phyloP scores from a whole-genome alignment of 2,888 invertebrate species.

The Physocephala rufipes region DNA sequence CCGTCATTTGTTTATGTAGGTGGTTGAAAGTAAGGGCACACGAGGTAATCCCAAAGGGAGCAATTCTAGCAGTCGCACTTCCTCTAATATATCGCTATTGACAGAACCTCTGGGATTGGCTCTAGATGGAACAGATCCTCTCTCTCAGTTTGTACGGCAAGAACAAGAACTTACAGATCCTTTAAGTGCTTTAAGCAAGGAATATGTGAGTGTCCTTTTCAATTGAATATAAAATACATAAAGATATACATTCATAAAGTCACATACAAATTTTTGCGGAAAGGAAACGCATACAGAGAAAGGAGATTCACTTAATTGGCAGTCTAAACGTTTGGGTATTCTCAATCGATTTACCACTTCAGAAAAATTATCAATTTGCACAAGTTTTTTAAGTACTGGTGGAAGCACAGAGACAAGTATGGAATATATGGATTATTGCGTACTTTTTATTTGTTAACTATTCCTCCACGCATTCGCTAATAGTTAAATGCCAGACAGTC shows the following conservation, averaged over 20 bases:
- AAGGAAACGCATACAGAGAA: conserved; percentile 58
- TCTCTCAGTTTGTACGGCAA: conserved; percentile 75
- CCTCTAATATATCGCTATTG: conserved; percentile 67
- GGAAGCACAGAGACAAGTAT: conserved; percentile 73
- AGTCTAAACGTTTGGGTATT: conserved; percentile 77
- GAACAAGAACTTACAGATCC: conserved; percentile 71
- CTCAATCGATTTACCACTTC: conserved; percentile 91
- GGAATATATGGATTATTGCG: conserved; percentile 23
- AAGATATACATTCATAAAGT: conserved; percentile 57
- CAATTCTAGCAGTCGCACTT: conserved; percentile 67
- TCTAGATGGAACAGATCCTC: conserved; percentile 78
- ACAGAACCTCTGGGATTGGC: conserved; percentile 68
- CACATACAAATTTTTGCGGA: conserved; percentile 43
- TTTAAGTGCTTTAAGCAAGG: conserved; percentile 70
- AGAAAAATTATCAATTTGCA: conserved; percentile 90
- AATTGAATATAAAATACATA: not conserved
- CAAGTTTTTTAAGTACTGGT: conserved; percentile 81
- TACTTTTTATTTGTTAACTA: conserved; percentile 27
- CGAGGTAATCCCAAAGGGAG: conserved; percentile 59
- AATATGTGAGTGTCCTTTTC: conserved; percentile 53
- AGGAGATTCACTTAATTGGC: conserved; percentile 77
- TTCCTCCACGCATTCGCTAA: not conserved
- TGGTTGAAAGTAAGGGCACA: conserved; percentile 68
- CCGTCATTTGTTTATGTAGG: conserved; percentile 56
- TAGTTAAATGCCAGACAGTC: conserved; percentile 82